phyloP scores from a whole-genome alignment of 2,797 vertebrate genomes.

The Clamator glandarius region DNA sequence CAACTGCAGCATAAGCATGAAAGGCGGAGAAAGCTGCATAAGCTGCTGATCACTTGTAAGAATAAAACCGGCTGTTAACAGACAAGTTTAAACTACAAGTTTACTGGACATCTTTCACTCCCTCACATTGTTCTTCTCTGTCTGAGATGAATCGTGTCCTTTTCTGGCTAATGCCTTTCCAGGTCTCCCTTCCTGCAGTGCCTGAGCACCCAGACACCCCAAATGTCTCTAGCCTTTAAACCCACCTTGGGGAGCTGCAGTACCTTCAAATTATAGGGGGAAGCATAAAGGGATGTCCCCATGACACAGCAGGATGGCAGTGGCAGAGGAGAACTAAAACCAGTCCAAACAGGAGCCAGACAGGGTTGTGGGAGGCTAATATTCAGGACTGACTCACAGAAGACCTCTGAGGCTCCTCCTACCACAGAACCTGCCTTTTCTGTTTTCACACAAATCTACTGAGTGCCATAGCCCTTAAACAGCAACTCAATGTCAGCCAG shows the following conservation, averaged over 20 bases:
- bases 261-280: background rate
- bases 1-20: background rate
- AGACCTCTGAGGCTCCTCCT: background rate
- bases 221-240: background rate
- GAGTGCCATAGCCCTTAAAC: background rate
- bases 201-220: background rate
- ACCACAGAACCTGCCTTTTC: background rate
- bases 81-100: background rate
- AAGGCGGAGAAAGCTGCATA: background rate
- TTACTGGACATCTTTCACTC: background rate
- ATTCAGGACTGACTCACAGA: background rate
- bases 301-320: accelerated
- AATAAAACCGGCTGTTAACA: background rate
- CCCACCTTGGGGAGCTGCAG: background rate
- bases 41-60: too few species aligned
- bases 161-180: background rate
- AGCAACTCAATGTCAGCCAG: background rate
- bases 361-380: background rate
- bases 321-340: background rate
- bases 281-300: background rate
- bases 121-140: accelerated
- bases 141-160: accelerated
- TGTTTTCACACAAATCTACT: background rate
- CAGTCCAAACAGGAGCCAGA: background rate
- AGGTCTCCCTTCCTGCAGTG: too few species aligned